phyloP scores from a whole-genome alignment of 1,140 invertebrate genomes.

The Brachionus koreanus region DNA sequence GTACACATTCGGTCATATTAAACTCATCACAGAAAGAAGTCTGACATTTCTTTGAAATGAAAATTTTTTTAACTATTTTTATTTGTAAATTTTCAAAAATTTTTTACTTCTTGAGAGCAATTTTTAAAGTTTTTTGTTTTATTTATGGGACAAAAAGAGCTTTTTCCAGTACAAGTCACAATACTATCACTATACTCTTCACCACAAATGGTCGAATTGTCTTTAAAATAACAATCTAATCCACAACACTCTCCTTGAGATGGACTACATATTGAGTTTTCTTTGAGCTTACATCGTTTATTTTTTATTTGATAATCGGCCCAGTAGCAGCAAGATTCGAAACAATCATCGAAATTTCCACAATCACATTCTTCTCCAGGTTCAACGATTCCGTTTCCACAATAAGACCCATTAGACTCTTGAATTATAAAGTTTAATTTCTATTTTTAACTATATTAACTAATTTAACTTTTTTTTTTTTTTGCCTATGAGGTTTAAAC shows the following conservation, averaged over 20 bases:
- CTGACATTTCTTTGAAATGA: background rate
- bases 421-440: background rate
- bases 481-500: too few relatives aligned
- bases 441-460: background rate
- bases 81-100: background rate
- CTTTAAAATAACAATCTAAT: background rate
- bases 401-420: slow-evolving; percentile 76
- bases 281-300: slow-evolving; percentile 59
- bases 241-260: slow-evolving; percentile 24
- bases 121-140: background rate
- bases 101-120: background rate
- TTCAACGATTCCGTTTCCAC: slow-evolving; percentile 97
- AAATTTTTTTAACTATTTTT: background rate
- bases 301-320: slow-evolving; percentile 60
- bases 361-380: slow-evolving; percentile 96
- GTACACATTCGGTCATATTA: background rate
- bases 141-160: background rate
- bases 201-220: background rate
- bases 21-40: background rate
- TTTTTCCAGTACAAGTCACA: background rate
- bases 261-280: background rate
- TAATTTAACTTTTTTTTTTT: too few relatives aligned
- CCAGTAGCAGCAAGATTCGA: slow-evolving; percentile 51
- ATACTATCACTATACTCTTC: background rate
- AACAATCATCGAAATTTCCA: slow-evolving; percentile 88